phyloP scores from a whole-genome alignment of 2,888 invertebrate species.

The Diaphora mendica region DNA sequence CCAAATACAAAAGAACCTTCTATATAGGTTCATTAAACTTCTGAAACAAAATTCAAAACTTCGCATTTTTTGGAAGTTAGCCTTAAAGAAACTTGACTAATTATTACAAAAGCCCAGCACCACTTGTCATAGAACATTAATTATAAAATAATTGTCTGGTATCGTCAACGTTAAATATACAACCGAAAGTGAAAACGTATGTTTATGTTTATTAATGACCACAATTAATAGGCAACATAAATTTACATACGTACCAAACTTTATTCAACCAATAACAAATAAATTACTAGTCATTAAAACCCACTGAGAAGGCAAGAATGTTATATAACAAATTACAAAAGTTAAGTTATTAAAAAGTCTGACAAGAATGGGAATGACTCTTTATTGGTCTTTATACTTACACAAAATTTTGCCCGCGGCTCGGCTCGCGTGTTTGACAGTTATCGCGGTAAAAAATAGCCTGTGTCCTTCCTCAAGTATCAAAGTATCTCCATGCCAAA shows the following conservation, averaged over 20 bases:
- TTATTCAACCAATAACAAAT: slow-evolving; percentile 17
- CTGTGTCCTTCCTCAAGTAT: too few relatives aligned
- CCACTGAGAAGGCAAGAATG: background rate
- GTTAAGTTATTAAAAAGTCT: background rate
- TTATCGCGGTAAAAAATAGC: too few relatives aligned
- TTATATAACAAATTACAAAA: slow-evolving; percentile 4
- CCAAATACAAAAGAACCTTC: too few relatives aligned
- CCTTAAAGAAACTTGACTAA: background rate
- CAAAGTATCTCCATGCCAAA: too few relatives aligned
- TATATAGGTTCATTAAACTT: too few relatives aligned
- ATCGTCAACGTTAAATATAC: background rate
- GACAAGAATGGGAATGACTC: background rate
- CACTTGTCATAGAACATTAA: background rate
- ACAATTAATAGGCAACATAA: slow-evolving; percentile 10
- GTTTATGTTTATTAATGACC: slow-evolving; percentile 17
- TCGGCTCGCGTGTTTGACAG: too few relatives aligned
- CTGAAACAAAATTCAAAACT: background rate
- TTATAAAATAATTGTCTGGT: background rate
- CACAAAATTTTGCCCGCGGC: too few relatives aligned
- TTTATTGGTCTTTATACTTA: too few relatives aligned
- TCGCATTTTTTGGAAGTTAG: background rate
- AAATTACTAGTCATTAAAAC: slow-evolving; percentile 1
- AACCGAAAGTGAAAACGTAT: slow-evolving; percentile 6
- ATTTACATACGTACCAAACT: slow-evolving; percentile 18
- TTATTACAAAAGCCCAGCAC: background rate